Base-by-base conservation (phyloP, 2,888 invertebrate species). In the Megamerina dolium region DNA sequence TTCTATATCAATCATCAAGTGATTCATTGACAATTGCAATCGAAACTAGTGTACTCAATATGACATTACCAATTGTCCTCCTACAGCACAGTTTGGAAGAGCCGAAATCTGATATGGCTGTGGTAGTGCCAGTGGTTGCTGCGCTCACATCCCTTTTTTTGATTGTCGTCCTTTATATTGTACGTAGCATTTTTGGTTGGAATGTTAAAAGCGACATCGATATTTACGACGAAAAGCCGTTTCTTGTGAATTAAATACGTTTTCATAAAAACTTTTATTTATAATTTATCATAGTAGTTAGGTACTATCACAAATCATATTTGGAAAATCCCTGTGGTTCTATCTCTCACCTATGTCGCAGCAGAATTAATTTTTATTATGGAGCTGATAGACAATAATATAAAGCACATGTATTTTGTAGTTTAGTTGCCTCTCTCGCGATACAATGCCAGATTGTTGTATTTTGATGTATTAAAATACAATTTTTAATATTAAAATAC, bases 101-200 rank as follows among this genome's bases (percentile, higher is more conserved):
- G 61, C 91, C 92, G 0, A 83, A 83, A 50, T 85, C 85, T 0
- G 91, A 91, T 71, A 74, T 92, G 36, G 84, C 90, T 3, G 85
- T 88, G 45, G 87, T 91, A 56, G 78, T 88, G 48, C 92, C 93
- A 3, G 89, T 93, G 3, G 79, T 87, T 5, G 82, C 87, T 5
- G 89, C 92, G 4, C 81, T 90, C 37, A 86, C 93, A 83, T 94
- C 93, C 1, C 91, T 93, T 1, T 64, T 89, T 13, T 89, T 93
- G 0, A 77, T 92, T 61, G 72, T 78, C 6, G 55, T 75, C 31
- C 71, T 80, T 45, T 78, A 64, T 58, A 66, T 77, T 14, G 75
- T 74, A 52, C 77, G 79, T 54, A 77, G 77, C 49, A 64, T 79
- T 13, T 51, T 52, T 12, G 60, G 60, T 21, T 54, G 55, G 52